Conservation (phyloP, 2,113 vertebrate genomes). For the Alethe castanea region DNA sequence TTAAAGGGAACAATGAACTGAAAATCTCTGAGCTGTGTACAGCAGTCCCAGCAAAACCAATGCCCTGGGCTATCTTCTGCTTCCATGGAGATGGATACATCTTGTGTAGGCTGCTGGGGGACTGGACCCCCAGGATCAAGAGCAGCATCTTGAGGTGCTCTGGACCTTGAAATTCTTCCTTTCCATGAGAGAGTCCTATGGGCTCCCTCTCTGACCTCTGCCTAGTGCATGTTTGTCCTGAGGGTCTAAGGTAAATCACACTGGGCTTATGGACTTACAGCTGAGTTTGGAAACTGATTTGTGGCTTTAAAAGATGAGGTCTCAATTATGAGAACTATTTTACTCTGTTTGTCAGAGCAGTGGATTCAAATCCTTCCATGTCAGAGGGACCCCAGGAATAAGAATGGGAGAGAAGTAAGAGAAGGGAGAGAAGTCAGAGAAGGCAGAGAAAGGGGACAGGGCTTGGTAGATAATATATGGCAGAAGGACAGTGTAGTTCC, state of each 20-base stretch:
- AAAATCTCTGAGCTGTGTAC: constrained; percentile 10
- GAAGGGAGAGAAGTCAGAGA: background rate
- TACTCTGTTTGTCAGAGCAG: background rate
- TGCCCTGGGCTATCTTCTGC: background rate
- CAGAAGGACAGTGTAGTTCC: background rate
- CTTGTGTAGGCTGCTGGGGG: background rate
- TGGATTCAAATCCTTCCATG: background rate
- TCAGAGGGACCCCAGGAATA: background rate
- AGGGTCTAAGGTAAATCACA: background rate
- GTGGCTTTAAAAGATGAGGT: background rate
- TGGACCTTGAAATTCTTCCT: background rate
- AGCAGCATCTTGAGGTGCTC: background rate
- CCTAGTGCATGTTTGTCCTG: background rate
- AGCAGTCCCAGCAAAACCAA: background rate
- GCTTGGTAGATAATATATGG: background rate
- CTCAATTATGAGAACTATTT: background rate
- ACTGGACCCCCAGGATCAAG: background rate
- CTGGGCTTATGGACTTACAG: background rate
- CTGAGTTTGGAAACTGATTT: background rate
- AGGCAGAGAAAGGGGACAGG: background rate
- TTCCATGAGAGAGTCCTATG: rapidly evolving
- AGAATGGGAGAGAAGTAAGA: background rate
- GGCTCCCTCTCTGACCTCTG: background rate
- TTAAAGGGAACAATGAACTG: constrained; percentile 17
- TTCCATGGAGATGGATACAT: background rate